A percentile compares a stretch with the other conserved stretches of the same genome.
Evolutionary conservation across 2,113 vertebrate genomes (phyloP).

Genomic region (Crotalus helleri): DNA sequence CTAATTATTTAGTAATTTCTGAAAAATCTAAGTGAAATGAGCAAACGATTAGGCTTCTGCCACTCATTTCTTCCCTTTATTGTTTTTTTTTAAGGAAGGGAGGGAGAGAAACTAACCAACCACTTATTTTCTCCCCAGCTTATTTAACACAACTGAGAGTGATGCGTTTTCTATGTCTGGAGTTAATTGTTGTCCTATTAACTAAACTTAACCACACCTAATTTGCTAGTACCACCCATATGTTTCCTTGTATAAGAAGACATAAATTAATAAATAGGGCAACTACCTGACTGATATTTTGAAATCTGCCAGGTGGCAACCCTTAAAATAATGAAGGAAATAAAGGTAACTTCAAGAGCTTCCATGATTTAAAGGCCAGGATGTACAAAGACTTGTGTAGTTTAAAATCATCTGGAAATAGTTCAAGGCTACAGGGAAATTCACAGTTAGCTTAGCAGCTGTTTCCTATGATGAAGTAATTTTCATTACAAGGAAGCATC

Average conservation of each 20-base stretch:
- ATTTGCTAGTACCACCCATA: rapidly evolving
- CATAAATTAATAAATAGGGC: neutral
- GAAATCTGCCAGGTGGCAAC: rapidly evolving
- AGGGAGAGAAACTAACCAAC: neutral
- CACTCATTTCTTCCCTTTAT: neutral
- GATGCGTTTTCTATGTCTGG: neutral
- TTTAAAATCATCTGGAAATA: neutral
- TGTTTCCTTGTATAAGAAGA: rapidly evolving
- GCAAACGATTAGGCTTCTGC: neutral
- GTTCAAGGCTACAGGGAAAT: constrained; percentile 2
- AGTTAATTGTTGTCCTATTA: neutral
- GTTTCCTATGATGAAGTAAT: neutral
- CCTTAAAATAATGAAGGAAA: neutral
- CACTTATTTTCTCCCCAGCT: neutral
- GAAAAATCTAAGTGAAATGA: neutral
- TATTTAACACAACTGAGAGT: neutral
- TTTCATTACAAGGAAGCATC: neutral
- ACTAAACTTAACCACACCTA: neutral
- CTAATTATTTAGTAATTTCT: neutral
- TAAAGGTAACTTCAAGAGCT: neutral
- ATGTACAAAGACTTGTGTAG: rapidly evolving
- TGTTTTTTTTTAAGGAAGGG: neutral
- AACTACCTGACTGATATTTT: neutral
- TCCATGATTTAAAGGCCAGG: neutral
- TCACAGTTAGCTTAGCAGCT: constrained; percentile 15